Conservation (phyloP, 2,797 vertebrate genomes). For the Ataeniobius toweri region DNA sequence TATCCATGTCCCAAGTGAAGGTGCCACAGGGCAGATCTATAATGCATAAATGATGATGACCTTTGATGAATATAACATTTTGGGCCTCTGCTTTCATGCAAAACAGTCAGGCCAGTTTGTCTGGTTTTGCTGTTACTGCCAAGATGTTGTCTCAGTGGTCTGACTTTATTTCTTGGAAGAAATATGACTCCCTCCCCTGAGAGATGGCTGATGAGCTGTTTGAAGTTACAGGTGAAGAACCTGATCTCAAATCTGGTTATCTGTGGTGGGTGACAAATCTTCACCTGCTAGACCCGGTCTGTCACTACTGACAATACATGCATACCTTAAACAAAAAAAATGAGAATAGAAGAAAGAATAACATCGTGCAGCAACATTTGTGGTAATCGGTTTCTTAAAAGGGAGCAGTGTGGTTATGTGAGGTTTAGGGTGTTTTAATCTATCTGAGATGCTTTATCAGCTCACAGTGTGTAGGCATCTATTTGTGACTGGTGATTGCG, state of each 20-base stretch:
- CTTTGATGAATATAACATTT: slow-evolving; percentile 45
- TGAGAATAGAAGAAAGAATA: neutral
- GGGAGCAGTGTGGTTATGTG: slow-evolving; percentile 23
- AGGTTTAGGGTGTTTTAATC: slow-evolving; percentile 22
- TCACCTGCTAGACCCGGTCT: slow-evolving; percentile 46
- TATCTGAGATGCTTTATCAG: slow-evolving; percentile 36
- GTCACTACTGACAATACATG: slow-evolving; percentile 48
- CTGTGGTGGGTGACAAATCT: slow-evolving; percentile 56
- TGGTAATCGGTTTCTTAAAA: slow-evolving; percentile 22
- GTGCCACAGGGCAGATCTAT: slow-evolving; percentile 48
- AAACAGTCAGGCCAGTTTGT: slow-evolving; percentile 45
- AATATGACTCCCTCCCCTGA: slow-evolving; percentile 50
- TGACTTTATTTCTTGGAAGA: slow-evolving; percentile 44
- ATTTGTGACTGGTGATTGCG: slow-evolving; percentile 36
- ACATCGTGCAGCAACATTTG: slow-evolving; percentile 11
- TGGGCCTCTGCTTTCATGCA: slow-evolving; percentile 37
- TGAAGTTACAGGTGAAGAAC: slow-evolving; percentile 71
- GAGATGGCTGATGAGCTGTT: slow-evolving; percentile 44
- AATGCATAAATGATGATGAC: slow-evolving; percentile 60
- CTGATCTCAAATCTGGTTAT: slow-evolving; percentile 54
- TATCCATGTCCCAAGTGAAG: slow-evolving; percentile 48
- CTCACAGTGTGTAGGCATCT: slow-evolving; percentile 19
- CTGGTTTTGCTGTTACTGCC: slow-evolving; percentile 44
- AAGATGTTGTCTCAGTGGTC: slow-evolving; percentile 49
- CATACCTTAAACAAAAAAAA: neutral